Conservation (phyloP, 2,888 invertebrate species). For the Noctua janthe region DNA sequence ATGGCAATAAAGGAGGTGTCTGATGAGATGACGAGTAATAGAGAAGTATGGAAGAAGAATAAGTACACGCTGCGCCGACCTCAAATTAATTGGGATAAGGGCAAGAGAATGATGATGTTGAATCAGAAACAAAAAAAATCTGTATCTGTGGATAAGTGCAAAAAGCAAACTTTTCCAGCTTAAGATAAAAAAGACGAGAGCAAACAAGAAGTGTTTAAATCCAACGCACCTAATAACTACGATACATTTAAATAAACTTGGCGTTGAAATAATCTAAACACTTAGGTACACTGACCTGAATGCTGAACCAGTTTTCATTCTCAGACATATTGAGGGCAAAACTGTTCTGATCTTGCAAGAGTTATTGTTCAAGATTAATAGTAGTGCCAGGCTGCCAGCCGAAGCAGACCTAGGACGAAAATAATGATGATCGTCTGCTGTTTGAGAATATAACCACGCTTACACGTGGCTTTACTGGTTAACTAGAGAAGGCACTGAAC, state of each 20-base stretch:
- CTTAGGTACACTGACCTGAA: conserved; percentile 46
- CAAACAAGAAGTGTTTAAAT: conserved; percentile 10
- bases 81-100: background rate
- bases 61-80: background rate
- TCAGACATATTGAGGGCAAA: conserved; percentile 53
- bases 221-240: conserved; percentile 26
- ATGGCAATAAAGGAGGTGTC: background rate
- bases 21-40: background rate
- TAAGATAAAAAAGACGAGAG: background rate
- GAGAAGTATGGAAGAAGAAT: no score
- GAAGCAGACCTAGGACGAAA: conserved; percentile 8
- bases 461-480: conserved; percentile 4
- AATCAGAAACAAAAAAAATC: background rate
- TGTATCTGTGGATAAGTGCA: background rate
- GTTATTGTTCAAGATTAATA: conserved; percentile 42
- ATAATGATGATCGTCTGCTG: conserved; percentile 8
- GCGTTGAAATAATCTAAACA: conserved; percentile 48
- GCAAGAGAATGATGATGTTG: background rate
- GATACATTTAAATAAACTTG: conserved; percentile 37
- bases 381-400: conserved; percentile 11
- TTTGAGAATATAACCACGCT: background rate
- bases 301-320: conserved; percentile 39
- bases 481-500: background rate
- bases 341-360: conserved; percentile 44
- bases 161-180: background rate